Percentiles rank a stretch among this genome's conserved stretches.
These are phyloP conservation scores for Camponotus pennsylvanicus DNA, from an alignment of 1,140 invertebrate genomes.

Conservation along the genomic window DNA sequence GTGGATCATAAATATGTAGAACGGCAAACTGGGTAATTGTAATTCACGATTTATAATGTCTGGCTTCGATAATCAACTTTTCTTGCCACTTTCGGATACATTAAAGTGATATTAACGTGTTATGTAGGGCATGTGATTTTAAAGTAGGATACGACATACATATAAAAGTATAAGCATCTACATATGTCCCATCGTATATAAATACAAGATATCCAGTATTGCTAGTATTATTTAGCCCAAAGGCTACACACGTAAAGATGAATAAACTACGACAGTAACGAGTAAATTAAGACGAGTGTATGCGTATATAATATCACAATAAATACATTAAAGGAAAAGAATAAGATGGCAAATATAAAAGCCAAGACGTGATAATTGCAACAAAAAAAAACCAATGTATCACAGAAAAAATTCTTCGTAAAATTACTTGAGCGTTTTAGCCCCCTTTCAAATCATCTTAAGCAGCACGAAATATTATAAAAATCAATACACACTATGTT, in stretches of 20 bases:
- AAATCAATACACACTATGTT: neutral
- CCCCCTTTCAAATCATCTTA: neutral
- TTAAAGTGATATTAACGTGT: slow-evolving; percentile 2
- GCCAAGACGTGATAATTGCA: too few relatives aligned
- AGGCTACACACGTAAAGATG: neutral
- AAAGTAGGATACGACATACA: slow-evolving; percentile 12
- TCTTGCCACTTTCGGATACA: slow-evolving; percentile 9
- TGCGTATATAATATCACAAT: neutral
- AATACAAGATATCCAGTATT: neutral
- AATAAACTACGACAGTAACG: neutral
- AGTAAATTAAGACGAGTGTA: neutral
- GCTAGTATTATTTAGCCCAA: too few relatives aligned
- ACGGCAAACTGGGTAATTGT: neutral
- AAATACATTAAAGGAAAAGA: too few relatives aligned
- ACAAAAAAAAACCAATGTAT: too few relatives aligned
- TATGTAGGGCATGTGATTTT: slow-evolving; percentile 22
- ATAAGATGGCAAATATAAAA: too few relatives aligned
- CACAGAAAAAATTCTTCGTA: too few relatives aligned
- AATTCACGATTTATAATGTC: neutral
- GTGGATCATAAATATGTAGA: too few relatives aligned
- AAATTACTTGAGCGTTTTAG: too few relatives aligned
- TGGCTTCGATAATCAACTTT: slow-evolving; percentile 11
- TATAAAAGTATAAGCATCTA: neutral
- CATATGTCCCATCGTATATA: neutral
- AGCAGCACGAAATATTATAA: too few relatives aligned